A percentile compares a stretch with the other conserved stretches of the same genome.
Evolutionary conservation across 2,888 invertebrate species (phyloP).

Genomic region (Eupithecia dodoneata): DNA sequence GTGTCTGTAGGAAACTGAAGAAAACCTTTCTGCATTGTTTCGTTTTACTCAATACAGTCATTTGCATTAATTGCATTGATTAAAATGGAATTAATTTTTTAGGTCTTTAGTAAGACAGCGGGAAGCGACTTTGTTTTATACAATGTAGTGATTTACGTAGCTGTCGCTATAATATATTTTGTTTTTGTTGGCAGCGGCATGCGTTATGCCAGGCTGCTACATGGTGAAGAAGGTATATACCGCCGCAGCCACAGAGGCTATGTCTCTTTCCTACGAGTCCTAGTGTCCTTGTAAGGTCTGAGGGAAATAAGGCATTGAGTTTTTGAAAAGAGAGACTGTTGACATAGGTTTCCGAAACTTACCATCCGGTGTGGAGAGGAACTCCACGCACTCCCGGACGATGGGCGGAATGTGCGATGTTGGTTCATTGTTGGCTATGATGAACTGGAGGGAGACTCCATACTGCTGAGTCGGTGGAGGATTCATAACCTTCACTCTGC

Average conservation of each 20-base stretch:
- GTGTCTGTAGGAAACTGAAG: too few species aligned
- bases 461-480: conserved; percentile 93
- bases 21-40: too few species aligned
- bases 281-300: neutral
- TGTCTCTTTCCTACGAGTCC: neutral
- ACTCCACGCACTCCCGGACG: conserved; percentile 95
- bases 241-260: neutral
- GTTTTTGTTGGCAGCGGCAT: too few species aligned
- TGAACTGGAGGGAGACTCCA: conserved; percentile 96
- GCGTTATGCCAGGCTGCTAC: too few species aligned
- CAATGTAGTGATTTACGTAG: too few species aligned
- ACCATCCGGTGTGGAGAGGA: conserved; percentile 95
- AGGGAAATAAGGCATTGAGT: neutral
- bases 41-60: too few species aligned
- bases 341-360: conserved; percentile 51
- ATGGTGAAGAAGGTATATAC: too few species aligned
- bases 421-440: conserved; percentile 91
- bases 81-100: too few species aligned
- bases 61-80: too few species aligned
- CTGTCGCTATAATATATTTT: too few species aligned
- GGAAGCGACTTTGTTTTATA: too few species aligned
- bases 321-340: neutral
- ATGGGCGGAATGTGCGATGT: conserved; percentile 92
- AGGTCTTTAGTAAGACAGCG: too few species aligned
- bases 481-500: conserved; percentile 49